Base-by-base conservation (phyloP, 2,888 invertebrate genomes). In the Tipula lateralis region DNA sequence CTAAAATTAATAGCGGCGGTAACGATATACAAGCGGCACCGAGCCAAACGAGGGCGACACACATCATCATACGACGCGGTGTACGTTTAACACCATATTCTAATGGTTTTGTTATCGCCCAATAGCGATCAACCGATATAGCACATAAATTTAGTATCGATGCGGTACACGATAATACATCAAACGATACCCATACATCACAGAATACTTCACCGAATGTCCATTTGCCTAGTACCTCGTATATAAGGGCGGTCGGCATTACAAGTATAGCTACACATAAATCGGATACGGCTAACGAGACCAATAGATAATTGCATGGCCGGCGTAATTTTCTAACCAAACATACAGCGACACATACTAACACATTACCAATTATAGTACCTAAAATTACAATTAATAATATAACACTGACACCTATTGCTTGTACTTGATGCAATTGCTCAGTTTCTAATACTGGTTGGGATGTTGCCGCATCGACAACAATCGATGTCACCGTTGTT, bases 101-200 rank as follows among this genome's bases (percentile, higher is more conserved):
- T 87, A 99, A 91, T 29, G 99, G 99, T 88, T 97, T 96, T 5
- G 97, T 97, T 86, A 97, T 94, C 87, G 96, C 96, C 90, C 95
- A 95, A 90, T 98, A 99, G 85, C 98, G 93, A 90, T 99, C 99
- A 85, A 99, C 95, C 85, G 98, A 97, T 90, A 99, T 99, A 93
- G 98, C 98, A 90, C 99, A 99, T 86, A 99, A 92, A 91, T 99
- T 99, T 84, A 99, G 92, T 87, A 99, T 99, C 87, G 98, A 99
- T n/a, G 99, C 99, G 24, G 99, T 97, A 89, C 98, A 99, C 87
- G 98, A 98, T 87, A 99, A 93, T 39, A 99, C 97, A 90, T 99
- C 99, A 89, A 98, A 97, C 84, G 97, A 96, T 85, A 98, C 97
- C 99, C 99, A 99, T 86, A 98, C 93, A 89, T 98, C 97, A 91